phyloP scores from a whole-genome alignment of 2,113 vertebrate species.

The Leptobrachium ailaonicum region DNA sequence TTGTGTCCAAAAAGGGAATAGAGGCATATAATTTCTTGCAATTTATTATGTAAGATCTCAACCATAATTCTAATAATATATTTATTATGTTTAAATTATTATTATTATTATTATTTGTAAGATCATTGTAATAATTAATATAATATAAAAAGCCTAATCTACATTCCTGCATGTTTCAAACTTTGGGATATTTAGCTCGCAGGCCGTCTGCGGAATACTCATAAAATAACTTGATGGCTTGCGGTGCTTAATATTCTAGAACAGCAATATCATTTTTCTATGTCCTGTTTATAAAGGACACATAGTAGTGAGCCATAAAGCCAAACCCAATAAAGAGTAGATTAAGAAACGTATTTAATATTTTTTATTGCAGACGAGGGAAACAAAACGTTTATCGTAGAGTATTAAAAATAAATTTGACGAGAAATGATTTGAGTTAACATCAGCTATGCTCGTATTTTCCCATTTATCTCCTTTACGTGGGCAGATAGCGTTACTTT shows the following conservation, averaged over 20 bases:
- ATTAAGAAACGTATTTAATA: conserved; percentile 50
- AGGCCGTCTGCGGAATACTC: conserved; percentile 15
- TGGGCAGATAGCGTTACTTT: conserved; percentile 52
- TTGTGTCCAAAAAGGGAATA: too few species aligned
- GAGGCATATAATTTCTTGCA: too few species aligned
- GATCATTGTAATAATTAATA: too few species aligned
- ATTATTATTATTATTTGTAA: too few species aligned
- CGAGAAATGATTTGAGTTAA: conserved; percentile 49
- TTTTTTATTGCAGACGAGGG: conserved; percentile 48
- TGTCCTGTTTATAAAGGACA: conserved; percentile 47
- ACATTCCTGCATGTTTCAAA: too few species aligned
- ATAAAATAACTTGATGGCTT: conserved; percentile 31
- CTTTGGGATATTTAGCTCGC: too few species aligned
- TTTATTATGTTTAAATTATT: too few species aligned
- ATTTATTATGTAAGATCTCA: too few species aligned
- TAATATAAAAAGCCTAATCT: too few species aligned
- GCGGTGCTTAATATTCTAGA: conserved; percentile 39
- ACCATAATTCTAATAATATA: too few species aligned
- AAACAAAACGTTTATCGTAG: conserved; percentile 47
- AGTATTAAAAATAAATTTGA: conserved; percentile 49
- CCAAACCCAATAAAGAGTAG: conserved; percentile 43
- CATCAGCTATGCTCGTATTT: conserved; percentile 40
- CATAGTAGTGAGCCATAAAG: conserved; percentile 47
- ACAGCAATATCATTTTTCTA: conserved; percentile 41
- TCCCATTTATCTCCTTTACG: conserved; percentile 49